Evolutionary conservation across 2,113 vertebrate species (phyloP), one percentile per base, ranked within the genome.

Genomic region (Xenus cinereus): DNA sequence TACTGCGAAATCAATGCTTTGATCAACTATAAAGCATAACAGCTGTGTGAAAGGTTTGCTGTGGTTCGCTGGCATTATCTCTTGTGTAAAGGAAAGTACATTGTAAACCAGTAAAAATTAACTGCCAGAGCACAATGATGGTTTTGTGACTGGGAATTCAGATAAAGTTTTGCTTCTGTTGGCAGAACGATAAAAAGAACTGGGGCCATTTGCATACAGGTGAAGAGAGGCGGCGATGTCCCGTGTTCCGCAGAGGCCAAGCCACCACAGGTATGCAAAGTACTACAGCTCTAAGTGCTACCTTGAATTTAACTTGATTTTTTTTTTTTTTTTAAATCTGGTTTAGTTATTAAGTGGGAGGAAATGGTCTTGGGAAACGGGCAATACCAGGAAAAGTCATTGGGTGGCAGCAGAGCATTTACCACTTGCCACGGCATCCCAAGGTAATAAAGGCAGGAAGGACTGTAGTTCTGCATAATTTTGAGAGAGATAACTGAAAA

Each of bases 91-190:
- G 93, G 74, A 68, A 96, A 95, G 91, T 30, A 74, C 81, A 84
- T 91, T 93, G 95, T 98, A 98, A 98, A 95, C 97, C 92, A 85
- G 94, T 97, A 98, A 98, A 98, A 98, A 97, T 98, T 97, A 98
- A 98, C 98, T 98, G 97, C 97, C 93, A 30, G 96, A 68, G 97
- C 96, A 98, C 98, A 98, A 97, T 96, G 93, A 95, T 95, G 96
- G 62, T 91, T 97, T 97, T 98, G 97, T 97, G 92, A 37, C 90
- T 37, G 59, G 76, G 87, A 86, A 86, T 90, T 92, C 95, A 96
- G 97, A 97, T 97, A 96, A 97, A 96, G 90, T 94, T 96, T 87
- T 97, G 95, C 95, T 41, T 90, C 91, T 95, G 82, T 87, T 95
- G 96, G 96, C 92, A 95, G 90, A 67, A 72, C 7, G 97, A 96